These are phyloP conservation scores for Rhopalosiphum maidis DNA, from an alignment of 1,140 invertebrate genomes.

Conservation along the genomic window DNA sequence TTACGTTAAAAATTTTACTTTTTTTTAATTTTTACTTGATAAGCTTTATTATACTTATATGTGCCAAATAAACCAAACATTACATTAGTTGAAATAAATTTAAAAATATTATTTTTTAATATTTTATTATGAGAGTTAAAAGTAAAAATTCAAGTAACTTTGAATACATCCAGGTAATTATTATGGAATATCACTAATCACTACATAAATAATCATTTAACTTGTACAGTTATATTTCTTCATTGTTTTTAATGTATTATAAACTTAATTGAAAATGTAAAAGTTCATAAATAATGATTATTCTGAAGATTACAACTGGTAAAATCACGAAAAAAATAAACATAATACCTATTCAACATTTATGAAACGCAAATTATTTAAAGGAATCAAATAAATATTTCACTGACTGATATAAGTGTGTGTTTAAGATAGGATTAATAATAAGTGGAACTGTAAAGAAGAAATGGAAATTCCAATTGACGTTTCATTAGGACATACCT, in stretches of 20 bases:
- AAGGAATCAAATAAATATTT: not conserved
- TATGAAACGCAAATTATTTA: not conserved
- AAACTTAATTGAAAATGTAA: not conserved
- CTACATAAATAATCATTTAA: not conserved
- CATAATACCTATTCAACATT: not conserved
- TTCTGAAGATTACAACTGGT: not conserved
- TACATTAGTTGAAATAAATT: not conserved
- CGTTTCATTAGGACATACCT: too few relatives aligned
- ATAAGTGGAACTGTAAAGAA: not conserved
- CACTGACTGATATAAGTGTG: not conserved
- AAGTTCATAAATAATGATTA: not conserved
- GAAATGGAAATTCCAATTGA: not conserved
- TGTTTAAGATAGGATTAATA: not conserved
- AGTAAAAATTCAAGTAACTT: not conserved
- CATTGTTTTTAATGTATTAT: not conserved
- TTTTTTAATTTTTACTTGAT: not conserved
- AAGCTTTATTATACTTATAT: not conserved
- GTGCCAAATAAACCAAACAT: not conserved
- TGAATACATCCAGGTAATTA: not conserved
- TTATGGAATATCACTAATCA: not conserved
- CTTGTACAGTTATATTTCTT: not conserved
- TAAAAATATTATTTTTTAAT: not conserved
- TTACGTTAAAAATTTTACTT: not conserved
- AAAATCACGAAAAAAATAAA: not conserved
- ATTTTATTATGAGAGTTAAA: not conserved